Evolutionary conservation across 1,140 invertebrate genomes (phyloP), one percentile per base, ranked within the genome.

Genomic region (Euschistus heros): DNA sequence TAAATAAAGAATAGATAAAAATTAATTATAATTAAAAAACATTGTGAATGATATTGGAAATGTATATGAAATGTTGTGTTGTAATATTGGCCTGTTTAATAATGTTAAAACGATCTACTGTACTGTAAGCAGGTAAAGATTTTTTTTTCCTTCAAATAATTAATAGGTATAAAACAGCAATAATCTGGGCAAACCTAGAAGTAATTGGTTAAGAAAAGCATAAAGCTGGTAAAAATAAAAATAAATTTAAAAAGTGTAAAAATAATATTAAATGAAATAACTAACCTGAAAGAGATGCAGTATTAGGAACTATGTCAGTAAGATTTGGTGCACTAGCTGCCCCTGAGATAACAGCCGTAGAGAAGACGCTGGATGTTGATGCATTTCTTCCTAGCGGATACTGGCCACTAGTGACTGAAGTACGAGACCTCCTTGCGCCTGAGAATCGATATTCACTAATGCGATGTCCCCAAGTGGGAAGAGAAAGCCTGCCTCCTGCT

Each of bases 321-420:
- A 94, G 81, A 76, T 94, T 92, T 33, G 92, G 91, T 33, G 91
- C 91, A 69, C 89, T 92, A 63, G 89, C 90, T 68, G 90, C 92
- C 33, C 92, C 92, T 72, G 88, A 92, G 74, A 96, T 95, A 70
- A 96, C 91, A 37, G 92, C 92, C 33, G 92, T 96, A 73, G 88
- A 91, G 81, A 96, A 94, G 64, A 95, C 82, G 70, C 86, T 88
- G 73, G 83, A 86, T 7, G 88, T 26, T 7, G 30, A 42, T 8
- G 54, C 4, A 18, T 57, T 57, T 81, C 64, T 87, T 87, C 84
- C 84, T 78, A 18, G 54, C 42, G 50, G 62, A 54, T 61, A 65
- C n/a, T 62, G 68, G 20, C 42, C 64, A 55, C 17, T 64, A 54
- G 26, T 50, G 18, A 33, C 42, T 59, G 63, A 22, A 67, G 30